Percentiles rank a stretch among this genome's conserved stretches.
These are phyloP conservation scores for Xiphophorus maculatus DNA, from an alignment of 2,113 vertebrate genomes.

Conservation along the genomic window DNA sequence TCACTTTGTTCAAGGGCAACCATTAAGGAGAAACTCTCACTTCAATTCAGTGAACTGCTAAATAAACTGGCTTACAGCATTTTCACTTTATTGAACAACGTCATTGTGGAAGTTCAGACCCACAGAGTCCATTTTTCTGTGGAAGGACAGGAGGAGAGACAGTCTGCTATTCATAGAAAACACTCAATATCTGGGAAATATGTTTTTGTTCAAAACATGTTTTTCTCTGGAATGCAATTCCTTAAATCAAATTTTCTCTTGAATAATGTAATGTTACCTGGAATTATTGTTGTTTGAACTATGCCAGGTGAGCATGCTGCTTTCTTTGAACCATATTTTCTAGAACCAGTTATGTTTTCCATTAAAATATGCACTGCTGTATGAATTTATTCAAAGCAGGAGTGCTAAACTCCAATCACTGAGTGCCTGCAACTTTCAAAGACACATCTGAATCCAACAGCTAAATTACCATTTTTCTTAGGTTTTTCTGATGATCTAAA, in stretches of 20 bases:
- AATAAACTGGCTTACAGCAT: slow-evolving; percentile 50
- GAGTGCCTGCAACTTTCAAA: too few relatives aligned
- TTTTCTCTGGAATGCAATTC: neutral
- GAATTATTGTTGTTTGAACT: neutral
- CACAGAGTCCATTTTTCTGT: slow-evolving; percentile 12
- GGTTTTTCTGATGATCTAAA: neutral
- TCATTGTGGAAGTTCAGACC: slow-evolving; percentile 37
- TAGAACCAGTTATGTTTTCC: neutral
- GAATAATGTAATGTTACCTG: neutral
- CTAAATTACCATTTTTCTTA: too few relatives aligned
- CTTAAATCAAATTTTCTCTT: neutral
- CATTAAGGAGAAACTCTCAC: slow-evolving; percentile 13
- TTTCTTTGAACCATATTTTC: neutral
- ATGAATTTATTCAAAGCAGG: neutral
- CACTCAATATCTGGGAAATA: too few relatives aligned
- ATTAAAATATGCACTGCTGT: neutral
- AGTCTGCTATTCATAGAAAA: slow-evolving; percentile 9
- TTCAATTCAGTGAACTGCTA: slow-evolving; percentile 52
- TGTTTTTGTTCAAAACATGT: too few relatives aligned
- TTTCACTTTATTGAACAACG: slow-evolving; percentile 52
- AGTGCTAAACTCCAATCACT: too few relatives aligned
- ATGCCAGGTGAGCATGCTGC: neutral
- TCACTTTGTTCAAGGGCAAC: neutral
- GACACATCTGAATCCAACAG: too few relatives aligned
- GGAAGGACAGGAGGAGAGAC: slow-evolving; percentile 28